Percentiles rank a stretch among this genome's conserved stretches.
Evolutionary conservation across 1,140 invertebrate species (phyloP).

Genomic region (Anastrepha ludens): DNA sequence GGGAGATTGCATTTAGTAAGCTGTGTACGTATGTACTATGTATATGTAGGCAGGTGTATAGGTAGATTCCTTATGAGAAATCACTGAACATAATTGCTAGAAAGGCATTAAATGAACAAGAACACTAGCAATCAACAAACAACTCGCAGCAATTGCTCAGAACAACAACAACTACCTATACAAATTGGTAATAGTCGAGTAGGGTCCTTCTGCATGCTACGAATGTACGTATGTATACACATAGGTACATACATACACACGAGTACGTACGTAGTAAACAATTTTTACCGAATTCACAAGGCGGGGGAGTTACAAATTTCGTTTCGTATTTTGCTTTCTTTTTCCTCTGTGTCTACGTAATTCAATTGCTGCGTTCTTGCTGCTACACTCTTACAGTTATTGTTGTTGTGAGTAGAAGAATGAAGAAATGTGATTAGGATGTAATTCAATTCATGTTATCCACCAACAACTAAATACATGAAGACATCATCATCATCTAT

Average conservation of each 20-base stretch:
- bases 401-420: slow-evolving; percentile 27
- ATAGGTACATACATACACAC: too few species aligned
- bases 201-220: too few species aligned
- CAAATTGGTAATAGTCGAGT: not conserved
- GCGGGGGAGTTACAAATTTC: slow-evolving; percentile 5
- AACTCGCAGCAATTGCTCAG: not conserved
- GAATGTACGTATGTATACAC: too few species aligned
- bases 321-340: not conserved
- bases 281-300: not conserved
- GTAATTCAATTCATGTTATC: slow-evolving; percentile 55
- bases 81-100: slow-evolving; percentile 17
- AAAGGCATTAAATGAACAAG: not conserved
- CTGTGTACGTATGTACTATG: too few species aligned
- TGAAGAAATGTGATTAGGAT: slow-evolving; percentile 48
- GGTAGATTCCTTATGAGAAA: not conserved
- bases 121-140: slow-evolving; percentile 2
- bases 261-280: not conserved
- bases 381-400: slow-evolving; percentile 4
- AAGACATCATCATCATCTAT: slow-evolving; percentile 42
- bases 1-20: not conserved
- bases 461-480: slow-evolving; percentile 16
- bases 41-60: not conserved
- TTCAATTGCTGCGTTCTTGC: slow-evolving; percentile 16
- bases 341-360: slow-evolving; percentile 1
- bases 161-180: not conserved